Evolutionary conservation across 37 sponge, comb jelly and placozoan species (phyloP), one percentile per base, ranked within the genome.

Genomic region (Corticium candelabrum): DNA sequence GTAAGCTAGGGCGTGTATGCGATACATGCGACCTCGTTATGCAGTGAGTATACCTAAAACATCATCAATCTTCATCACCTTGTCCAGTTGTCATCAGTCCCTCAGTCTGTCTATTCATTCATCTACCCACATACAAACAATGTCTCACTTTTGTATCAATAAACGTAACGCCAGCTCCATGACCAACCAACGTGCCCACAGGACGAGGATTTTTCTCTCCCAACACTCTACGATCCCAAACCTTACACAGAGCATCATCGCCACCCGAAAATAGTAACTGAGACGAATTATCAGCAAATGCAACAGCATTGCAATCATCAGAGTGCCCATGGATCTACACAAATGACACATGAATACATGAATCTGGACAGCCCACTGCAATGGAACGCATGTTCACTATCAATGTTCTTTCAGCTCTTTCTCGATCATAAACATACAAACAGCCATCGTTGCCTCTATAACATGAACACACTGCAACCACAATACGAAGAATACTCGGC

Each of bases 181-280:
- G 96, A 11, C 96, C 96, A 3, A 87, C 84, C 29, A 96, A 87
- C 5, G 77, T 41, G 39, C 90, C 93, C 38, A 96, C 93, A 3
- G 96, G 93, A 1, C 37, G 31, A 21, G 87, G 84, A 11, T 11
- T n/a, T 1, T 62, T 38, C 41, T 86, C 87, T 11, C 81, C 50
- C n/a, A 85, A 34, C 1, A 39, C 77, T 50, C 96, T 41, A 5
- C 86, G 41, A 77, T 96, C 96, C 96, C 96, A 96, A 37, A 90
- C 86, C 86, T 89, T 39, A 37, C 56, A 31, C 21, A 2, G 35
- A 1, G 82, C 88, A 79, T 89, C 90, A 56, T 89, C 90, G 11
- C 85, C 94, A 15, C 86, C 89, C 2, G 95, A 89, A 79, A 41
- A 84, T 37, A 95, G 80, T 2, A 96, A 68, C 32, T 90, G 83